Evolutionary conservation across 1,140 invertebrate species (phyloP), one percentile per base, ranked within the genome.

Genomic region (Drosophila neocordata): DNA sequence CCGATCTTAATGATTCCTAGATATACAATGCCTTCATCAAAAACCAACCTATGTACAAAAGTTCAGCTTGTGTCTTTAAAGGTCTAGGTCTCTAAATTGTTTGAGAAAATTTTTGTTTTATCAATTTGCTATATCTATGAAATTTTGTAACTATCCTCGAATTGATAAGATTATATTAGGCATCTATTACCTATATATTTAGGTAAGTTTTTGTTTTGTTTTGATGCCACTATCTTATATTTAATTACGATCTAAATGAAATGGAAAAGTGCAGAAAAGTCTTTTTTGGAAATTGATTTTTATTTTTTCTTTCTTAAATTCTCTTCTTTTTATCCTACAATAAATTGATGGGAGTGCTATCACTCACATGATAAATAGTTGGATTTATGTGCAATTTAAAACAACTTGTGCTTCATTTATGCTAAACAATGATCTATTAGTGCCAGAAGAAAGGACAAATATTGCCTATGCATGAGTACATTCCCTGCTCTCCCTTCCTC

Each of bases 331-430:
- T 5, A 31, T 4, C 13, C 2, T 13, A 20, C 9, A n/a, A 2
- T 20, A 38, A 22, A n/a, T 13, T 12, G n/a, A 41, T 41, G 13
- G 13, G 6, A 41, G 5, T 41, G 1, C 13, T 15, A 41, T 18
- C 15, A 41, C 13, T 18, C n/a, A 41, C 11, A 11, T 13, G 13
- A 15, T 15, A 15, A 15, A 13, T 9, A 15, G 2, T 41, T 35
- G 7, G 20, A 59, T 24, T 27, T 41, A 56, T 27, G 4, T 31
- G 12, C 20, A 37, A 41, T 24, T 59, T 59, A 20, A 22, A 59
- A 4, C 18, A 1, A 24, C 7, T 57, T 18, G 15, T 11, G 41
- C 15, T 44, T 44, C 15, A 44, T 9, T 15, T 18, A 18, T 48
- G 41, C 18, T 48, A 20, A 48, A 48, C 27, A 9, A 9, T 34